These are phyloP conservation scores for Noctua janthe DNA, from an alignment of 2,888 invertebrate species.

Conservation along the genomic window DNA sequence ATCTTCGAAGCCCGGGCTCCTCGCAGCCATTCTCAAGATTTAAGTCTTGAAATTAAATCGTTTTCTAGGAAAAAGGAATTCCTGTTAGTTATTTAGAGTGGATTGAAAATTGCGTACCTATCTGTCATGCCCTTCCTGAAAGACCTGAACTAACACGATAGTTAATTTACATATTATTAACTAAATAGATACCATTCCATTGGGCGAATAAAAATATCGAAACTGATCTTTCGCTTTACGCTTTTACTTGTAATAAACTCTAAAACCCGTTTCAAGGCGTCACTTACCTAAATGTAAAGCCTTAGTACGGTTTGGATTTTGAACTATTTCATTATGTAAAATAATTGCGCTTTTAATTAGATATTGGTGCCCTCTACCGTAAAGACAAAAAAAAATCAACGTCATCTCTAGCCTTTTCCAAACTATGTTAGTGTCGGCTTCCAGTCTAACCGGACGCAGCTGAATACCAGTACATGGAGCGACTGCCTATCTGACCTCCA, in stretches of 20 bases:
- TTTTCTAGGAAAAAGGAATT: conserved; percentile 54
- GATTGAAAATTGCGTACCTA: not conserved
- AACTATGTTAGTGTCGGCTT: not conserved
- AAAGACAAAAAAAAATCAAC: not conserved
- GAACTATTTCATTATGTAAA: not conserved
- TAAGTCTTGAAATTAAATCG: conserved; percentile 62
- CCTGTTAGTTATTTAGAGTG: conserved; percentile 42
- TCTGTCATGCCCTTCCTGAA: not conserved
- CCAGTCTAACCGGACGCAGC: not conserved
- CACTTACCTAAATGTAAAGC: not conserved
- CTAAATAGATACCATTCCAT: not conserved
- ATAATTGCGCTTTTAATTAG: not conserved
- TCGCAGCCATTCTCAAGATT: conserved; percentile 53
- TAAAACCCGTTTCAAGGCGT: not conserved
- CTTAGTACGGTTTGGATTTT: not conserved
- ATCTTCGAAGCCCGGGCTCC: conserved; percentile 35
- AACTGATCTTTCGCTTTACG: not conserved
- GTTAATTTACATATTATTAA: not conserved
- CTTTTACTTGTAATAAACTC: not conserved
- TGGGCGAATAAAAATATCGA: not conserved
- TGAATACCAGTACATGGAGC: not conserved
- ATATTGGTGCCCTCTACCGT: not conserved
- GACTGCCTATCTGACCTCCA: not conserved
- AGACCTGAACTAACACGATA: not conserved
- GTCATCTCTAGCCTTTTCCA: not conserved